These are phyloP conservation scores for Cotesia vestalis DNA, from an alignment of 1,140 invertebrate genomes.

Conservation along the genomic window DNA sequence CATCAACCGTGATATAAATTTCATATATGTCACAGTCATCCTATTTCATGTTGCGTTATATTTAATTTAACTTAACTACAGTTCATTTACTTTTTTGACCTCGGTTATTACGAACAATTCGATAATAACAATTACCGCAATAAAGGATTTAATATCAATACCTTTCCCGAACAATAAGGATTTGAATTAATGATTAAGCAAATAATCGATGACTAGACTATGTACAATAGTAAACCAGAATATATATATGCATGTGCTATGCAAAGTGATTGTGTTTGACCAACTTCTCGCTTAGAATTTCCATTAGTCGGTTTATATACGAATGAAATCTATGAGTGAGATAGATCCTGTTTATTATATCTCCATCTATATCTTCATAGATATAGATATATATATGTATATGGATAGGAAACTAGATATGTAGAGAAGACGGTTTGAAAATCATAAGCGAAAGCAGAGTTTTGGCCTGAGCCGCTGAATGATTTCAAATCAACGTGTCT, in stretches of 20 bases:
- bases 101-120: too few species aligned
- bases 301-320: conserved; percentile 52
- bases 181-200: too few species aligned
- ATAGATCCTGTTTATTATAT: too few species aligned
- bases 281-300: conserved; percentile 60
- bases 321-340: conserved; percentile 15
- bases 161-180: too few species aligned
- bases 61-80: too few species aligned
- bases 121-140: too few species aligned
- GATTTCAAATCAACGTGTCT: conserved; percentile 65
- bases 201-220: neutral
- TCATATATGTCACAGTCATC: too few species aligned
- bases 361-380: neutral
- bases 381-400: neutral
- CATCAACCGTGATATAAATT: neutral
- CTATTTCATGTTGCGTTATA: too few species aligned
- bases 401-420: conserved; percentile 20
- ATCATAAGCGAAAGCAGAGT: conserved; percentile 29
- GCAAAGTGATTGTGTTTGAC: conserved; percentile 63
- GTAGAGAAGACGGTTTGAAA: conserved; percentile 12
- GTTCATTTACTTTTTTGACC: too few species aligned
- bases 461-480: conserved; percentile 53
- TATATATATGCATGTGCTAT: conserved; percentile 42
- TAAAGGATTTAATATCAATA: too few species aligned
- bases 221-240: conserved; percentile 10